Conservation (phyloP, 2,797 vertebrate species). For the Setipinna tenuifilis region DNA sequence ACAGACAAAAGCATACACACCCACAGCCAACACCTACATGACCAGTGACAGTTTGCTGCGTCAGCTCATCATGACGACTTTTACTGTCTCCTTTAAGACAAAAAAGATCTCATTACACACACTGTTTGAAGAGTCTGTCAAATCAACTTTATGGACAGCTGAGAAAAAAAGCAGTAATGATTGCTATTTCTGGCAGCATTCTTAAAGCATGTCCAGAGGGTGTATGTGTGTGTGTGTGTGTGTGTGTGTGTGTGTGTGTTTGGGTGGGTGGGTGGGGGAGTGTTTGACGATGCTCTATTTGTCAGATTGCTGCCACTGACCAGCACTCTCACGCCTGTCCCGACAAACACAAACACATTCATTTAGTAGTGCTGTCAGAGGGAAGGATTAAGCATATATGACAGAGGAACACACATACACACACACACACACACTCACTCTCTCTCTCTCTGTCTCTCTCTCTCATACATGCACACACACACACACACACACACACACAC, state of each 20-base stretch:
- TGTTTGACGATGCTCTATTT: neutral
- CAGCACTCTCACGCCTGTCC: neutral
- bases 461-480: neutral
- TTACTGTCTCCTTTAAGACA: neutral
- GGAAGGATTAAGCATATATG: conserved; percentile 4
- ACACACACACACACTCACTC: neutral
- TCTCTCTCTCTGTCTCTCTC: too few relatives aligned
- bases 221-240: neutral
- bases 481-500: neutral
- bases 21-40: neutral
- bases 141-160: neutral
- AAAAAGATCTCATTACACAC: neutral
- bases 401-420: conserved; percentile 12
- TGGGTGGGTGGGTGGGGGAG: neutral
- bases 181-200: neutral
- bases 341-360: conserved; percentile 3
- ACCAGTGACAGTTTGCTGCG: neutral
- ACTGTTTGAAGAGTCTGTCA: neutral
- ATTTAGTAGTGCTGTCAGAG: conserved; percentile 11
- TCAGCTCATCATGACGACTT: neutral
- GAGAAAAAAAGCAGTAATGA: neutral
- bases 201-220: neutral
- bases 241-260: neutral
- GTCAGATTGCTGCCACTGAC: conserved; percentile 10
- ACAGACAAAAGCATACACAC: neutral